Base-by-base conservation (phyloP, 2,797 vertebrate genomes). In the Chiloscyllium punctatum region DNA sequence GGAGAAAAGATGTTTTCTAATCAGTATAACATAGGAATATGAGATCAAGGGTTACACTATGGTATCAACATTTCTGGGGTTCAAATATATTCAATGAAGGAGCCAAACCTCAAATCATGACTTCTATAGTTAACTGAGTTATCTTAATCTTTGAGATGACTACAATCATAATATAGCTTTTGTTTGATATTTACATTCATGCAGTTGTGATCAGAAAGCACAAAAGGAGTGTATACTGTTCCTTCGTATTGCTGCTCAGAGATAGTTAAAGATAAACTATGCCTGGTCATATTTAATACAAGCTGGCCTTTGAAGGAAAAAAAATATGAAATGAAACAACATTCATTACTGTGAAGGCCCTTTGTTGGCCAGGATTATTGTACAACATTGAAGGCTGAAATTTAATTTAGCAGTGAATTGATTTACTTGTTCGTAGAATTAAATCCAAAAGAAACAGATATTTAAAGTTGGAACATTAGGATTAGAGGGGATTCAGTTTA, bases 341-440 rank as follows among this genome's bases (percentile, higher is more conserved):
- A 94, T 98, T 97, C 97, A 97, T 98, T 97, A 97, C 97, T 97
- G 48, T 97, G 96, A 97, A 96, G 96, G 95, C 96, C 97, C 97
- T 97, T 97, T 96, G 96, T 97, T 96, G 97, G 96, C 96, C 97
- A 96, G 97, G 97, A 98, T 98, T 98, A 97, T 98, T 97, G 97
- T 98, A 97, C 96, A 98, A 97, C 97, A 42, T 27, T 77, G 69
- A n/a, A 95, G n/a, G 53, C 25, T 79, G 97, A 98, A 98, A 98
- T 97, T 98, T 97, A 97, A 97, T 98, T 97, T 97, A 97, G 96
- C 97, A 97, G 97, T 97, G 97, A 97, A 98, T 98, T 98, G 97
- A 98, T 98, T 98, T 97, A 98, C 98, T 98, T 98, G 98, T 98
- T 97, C 97, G 97, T 97, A 98, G 97, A 98, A 97, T 97, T 97